Evolutionary conservation across 2,797 vertebrate species (phyloP).

Genomic region (Silurus lanzhouensis): DNA sequence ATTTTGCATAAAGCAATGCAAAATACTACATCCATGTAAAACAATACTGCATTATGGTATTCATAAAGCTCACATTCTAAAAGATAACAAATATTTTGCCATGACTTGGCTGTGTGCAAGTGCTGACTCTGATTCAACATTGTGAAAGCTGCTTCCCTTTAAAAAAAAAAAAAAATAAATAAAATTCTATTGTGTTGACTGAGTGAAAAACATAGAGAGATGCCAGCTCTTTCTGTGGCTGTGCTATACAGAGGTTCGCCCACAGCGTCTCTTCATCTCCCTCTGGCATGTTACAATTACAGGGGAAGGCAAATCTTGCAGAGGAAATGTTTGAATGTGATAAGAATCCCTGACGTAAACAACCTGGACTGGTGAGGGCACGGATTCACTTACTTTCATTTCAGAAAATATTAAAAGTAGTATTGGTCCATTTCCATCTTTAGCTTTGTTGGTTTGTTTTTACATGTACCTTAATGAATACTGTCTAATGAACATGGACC

Average conservation of each 20-base stretch:
- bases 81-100: neutral
- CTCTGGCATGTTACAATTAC: slow-evolving; percentile 3
- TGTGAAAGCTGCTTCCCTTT: neutral
- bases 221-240: neutral
- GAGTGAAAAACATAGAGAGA: neutral
- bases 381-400: neutral
- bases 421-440: neutral
- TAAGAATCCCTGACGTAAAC: neutral
- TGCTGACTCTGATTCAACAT: neutral
- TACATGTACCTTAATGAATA: neutral
- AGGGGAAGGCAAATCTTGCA: neutral
- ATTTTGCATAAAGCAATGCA: slow-evolving; percentile 14
- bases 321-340: neutral
- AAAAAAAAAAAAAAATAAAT: neutral
- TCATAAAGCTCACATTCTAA: neutral
- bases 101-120: neutral
- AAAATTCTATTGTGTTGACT: neutral
- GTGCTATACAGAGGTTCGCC: neutral
- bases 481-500: neutral
- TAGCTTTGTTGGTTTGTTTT: neutral
- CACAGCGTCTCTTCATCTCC: neutral
- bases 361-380: neutral
- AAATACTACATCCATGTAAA: neutral
- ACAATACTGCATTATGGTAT: neutral
- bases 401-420: neutral